phyloP scores from a whole-genome alignment of 2,888 invertebrate genomes.

The Flexamia atlantica region DNA sequence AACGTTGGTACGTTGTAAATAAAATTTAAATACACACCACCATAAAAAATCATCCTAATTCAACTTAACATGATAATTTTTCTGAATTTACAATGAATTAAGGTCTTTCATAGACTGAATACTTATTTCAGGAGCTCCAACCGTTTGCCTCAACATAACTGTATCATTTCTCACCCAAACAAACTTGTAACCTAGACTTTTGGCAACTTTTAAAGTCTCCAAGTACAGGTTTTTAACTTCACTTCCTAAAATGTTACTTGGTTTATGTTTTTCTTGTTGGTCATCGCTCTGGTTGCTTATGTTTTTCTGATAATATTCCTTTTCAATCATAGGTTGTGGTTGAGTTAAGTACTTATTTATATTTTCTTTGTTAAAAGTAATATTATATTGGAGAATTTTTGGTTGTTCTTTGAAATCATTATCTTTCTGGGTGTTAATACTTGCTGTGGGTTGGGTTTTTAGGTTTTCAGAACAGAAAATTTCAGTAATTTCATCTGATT shows the following conservation, averaged over 20 bases:
- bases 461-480: neutral
- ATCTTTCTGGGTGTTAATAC: no score
- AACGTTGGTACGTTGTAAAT: no score
- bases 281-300: neutral
- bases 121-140: neutral
- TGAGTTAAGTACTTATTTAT: neutral
- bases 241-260: neutral
- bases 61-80: no score
- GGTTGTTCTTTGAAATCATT: neutral
- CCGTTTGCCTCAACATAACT: neutral
- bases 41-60: no score
- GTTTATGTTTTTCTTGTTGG: no score
- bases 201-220: neutral
- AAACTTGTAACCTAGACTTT: neutral
- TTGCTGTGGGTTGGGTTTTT: neutral
- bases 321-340: neutral
- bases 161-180: neutral
- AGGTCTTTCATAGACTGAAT: slow-evolving; percentile 2
- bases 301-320: neutral
- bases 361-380: neutral
- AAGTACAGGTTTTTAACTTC: neutral
- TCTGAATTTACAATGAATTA: neutral
- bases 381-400: neutral
- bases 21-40: no score
- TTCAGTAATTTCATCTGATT: neutral